phyloP scores from a whole-genome alignment of 2,113 vertebrate genomes.

The Montifringilla adamsi region DNA sequence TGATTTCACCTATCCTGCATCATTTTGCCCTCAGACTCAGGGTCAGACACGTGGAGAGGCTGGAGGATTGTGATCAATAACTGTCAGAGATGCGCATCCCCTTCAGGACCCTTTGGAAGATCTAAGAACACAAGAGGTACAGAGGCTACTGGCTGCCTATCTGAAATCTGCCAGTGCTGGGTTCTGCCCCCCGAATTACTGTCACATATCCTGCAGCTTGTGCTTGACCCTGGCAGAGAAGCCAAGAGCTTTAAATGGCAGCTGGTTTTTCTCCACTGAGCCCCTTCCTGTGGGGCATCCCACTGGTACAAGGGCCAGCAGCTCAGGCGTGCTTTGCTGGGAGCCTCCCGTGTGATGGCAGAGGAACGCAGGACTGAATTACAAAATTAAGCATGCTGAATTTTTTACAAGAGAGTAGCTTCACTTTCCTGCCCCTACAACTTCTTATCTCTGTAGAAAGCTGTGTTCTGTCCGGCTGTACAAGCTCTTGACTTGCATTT shows the following conservation, averaged over 20 bases:
- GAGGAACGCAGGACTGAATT: background rate
- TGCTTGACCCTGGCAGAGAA: background rate
- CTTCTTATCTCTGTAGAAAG: background rate
- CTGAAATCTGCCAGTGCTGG: background rate
- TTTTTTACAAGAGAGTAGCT: background rate
- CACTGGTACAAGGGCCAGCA: background rate
- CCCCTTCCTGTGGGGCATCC: background rate
- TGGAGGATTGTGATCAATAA: background rate
- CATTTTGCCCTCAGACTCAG: background rate
- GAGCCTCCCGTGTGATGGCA: background rate
- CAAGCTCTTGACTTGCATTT: background rate
- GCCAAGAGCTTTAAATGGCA: background rate
- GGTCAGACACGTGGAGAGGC: background rate
- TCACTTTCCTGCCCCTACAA: background rate
- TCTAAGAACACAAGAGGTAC: background rate
- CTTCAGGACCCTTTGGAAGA: background rate
- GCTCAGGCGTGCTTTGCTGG: background rate
- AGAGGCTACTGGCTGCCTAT: background rate
- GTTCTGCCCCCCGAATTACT: background rate
- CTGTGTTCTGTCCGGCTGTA: background rate
- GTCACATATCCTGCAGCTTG: background rate
- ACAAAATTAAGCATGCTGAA: fast-evolving
- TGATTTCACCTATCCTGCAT: background rate
- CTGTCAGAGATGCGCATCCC: background rate
- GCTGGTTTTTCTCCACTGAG: background rate